Evolutionary conservation across 2,888 invertebrate genomes (phyloP), one percentile per base, ranked within the genome.

Genomic region (Parnassius apollo): DNA sequence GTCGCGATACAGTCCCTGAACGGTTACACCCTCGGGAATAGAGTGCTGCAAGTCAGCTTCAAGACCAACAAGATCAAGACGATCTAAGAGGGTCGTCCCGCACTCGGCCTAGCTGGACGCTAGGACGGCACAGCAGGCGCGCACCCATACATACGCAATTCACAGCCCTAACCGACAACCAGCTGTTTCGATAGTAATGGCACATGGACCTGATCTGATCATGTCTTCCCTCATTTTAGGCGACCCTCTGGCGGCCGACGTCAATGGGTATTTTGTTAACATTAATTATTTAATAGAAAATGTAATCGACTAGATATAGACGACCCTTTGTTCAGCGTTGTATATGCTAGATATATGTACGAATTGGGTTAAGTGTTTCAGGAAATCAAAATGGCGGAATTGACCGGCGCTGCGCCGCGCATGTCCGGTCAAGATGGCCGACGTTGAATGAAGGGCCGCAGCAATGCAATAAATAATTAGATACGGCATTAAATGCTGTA

Each of bases 41-140:
- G 98, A 74, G 96, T 97, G 76, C 94, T 98, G 78, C 98, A 98
- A 93, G 97, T 98, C 85, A 97, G 97, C 88, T 97, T 97, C 94
- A 97, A 97, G 93, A 96, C 95, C 82, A 95, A 95, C 92, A 95
- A 95, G 92, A 95, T 94, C 91, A 95, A 95, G 93, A 93, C 93
- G 81, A 94, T 94, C 93, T 94, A 93, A 93, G 88, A 85, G 83
- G 49, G 87, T 82, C 83, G 75, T 72, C 77, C 77, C 75, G 77
- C 76, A 76, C 71, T 73, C 82, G 83, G 84, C 87, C 86, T 81
- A 78, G 85, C 86, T 75, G 82, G 83, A 80, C 85, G 87, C 82
- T 89, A 91, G 91, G 90, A 88, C 91, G 91, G 91, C 90, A 91
- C 89, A 74, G 85, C 88, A 88, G 89, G 87, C 80, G 81, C 89